These are phyloP conservation scores for Drosophila silvestris DNA, from an alignment of 2,888 invertebrate species.

Conservation along the genomic window DNA sequence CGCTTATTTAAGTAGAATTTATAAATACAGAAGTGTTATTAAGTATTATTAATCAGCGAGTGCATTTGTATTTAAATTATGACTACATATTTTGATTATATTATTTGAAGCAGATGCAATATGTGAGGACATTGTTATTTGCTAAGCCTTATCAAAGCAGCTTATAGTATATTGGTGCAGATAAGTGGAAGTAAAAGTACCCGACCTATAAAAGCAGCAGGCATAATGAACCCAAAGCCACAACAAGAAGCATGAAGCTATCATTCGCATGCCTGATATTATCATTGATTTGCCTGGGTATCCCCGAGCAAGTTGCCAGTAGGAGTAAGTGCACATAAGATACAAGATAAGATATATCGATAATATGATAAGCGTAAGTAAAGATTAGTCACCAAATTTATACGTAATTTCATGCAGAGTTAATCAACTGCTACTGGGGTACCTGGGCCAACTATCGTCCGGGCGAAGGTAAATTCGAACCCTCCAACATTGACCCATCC, in stretches of 20 bases:
- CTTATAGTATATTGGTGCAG: constrained; percentile 6
- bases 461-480: constrained; percentile 70
- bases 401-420: constrained; percentile 40
- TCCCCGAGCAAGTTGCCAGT: constrained; percentile 23
- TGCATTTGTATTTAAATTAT: neutral
- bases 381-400: neutral
- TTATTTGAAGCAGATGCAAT: constrained; percentile 43
- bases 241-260: constrained; percentile 48
- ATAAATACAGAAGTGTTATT: neutral
- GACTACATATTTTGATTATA: constrained; percentile 2
- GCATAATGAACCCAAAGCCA: neutral
- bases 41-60: neutral
- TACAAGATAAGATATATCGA: neutral
- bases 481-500: constrained; percentile 64
- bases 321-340: constrained; percentile 51
- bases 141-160: constrained; percentile 27
- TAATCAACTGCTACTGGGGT: constrained; percentile 78
- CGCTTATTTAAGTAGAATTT: constrained; percentile 11
- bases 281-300: constrained; percentile 46
- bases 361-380: neutral
- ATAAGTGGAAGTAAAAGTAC: constrained; percentile 28
- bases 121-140: constrained; percentile 46
- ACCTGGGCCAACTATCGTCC: constrained; percentile 78
- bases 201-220: constrained; percentile 56
- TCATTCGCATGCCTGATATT: constrained; percentile 38